phyloP scores from a whole-genome alignment of 2,113 vertebrate species.

The Saimiri boliviensis region DNA sequence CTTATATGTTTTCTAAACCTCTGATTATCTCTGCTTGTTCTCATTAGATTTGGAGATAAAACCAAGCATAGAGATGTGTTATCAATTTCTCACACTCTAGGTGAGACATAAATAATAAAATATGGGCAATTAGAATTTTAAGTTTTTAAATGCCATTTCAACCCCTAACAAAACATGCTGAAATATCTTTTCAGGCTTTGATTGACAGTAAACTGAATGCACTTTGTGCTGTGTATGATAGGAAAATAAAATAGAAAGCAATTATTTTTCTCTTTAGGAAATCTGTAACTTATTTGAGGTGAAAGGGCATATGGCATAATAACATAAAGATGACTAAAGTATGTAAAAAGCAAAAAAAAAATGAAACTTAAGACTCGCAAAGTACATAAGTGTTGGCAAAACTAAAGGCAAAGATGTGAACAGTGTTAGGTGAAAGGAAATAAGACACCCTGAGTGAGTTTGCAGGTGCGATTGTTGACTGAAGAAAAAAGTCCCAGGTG shows the following conservation, averaged over 20 bases:
- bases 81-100: neutral
- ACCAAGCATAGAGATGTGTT: neutral
- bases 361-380: neutral
- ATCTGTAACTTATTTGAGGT: neutral
- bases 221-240: neutral
- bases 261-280: neutral
- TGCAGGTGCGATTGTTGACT: neutral
- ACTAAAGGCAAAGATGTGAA: neutral
- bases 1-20: slow-evolving; percentile 23
- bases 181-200: neutral
- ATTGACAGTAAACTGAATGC: neutral
- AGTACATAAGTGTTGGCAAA: neutral
- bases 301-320: neutral
- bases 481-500: neutral
- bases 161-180: neutral
- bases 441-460: accelerated
- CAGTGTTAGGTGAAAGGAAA: neutral
- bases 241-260: neutral
- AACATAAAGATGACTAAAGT: neutral
- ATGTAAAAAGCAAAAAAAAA: neutral
- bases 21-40: neutral
- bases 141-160: neutral
- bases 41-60: slow-evolving; percentile 11
- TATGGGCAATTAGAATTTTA: neutral
- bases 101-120: neutral